Evolutionary conservation across 1,140 invertebrate species (phyloP).

Genomic region (Drosophila punjabiensis): DNA sequence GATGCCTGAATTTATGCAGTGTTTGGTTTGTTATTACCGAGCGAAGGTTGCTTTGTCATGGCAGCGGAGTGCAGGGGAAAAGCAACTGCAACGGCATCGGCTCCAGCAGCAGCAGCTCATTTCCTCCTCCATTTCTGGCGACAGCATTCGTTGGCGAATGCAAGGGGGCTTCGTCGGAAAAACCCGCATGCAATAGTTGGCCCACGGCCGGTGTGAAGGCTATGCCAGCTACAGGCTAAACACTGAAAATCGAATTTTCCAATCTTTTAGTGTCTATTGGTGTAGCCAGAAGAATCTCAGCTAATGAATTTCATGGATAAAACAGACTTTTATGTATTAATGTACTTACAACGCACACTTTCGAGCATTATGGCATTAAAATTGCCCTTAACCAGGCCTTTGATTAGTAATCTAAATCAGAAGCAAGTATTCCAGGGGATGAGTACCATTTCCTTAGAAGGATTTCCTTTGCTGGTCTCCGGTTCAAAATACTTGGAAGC

Average conservation of each 20-base stretch:
- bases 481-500: neutral
- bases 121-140: constrained; percentile 45
- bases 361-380: neutral
- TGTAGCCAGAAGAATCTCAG: neutral
- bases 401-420: neutral
- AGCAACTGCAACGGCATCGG: constrained; percentile 33
- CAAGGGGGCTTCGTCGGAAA: constrained; percentile 52
- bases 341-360: too few species aligned
- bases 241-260: constrained; percentile 27
- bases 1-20: constrained; percentile 82
- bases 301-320: neutral
- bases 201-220: constrained; percentile 71
- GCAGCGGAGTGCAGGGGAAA: constrained; percentile 12
- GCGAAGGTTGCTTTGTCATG: constrained; percentile 34
- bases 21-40: constrained; percentile 78
- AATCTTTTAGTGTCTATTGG: neutral
- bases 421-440: neutral
- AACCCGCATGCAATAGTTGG: constrained; percentile 69
- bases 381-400: neutral
- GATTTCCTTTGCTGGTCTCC: neutral
- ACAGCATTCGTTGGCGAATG: constrained; percentile 7
- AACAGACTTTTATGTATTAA: neutral
- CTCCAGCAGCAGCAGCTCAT: constrained; percentile 57
- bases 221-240: constrained; percentile 54
- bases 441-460: neutral